Evolutionary conservation across 1,140 invertebrate species (phyloP).

Genomic region (Monomorium pharaonis): DNA sequence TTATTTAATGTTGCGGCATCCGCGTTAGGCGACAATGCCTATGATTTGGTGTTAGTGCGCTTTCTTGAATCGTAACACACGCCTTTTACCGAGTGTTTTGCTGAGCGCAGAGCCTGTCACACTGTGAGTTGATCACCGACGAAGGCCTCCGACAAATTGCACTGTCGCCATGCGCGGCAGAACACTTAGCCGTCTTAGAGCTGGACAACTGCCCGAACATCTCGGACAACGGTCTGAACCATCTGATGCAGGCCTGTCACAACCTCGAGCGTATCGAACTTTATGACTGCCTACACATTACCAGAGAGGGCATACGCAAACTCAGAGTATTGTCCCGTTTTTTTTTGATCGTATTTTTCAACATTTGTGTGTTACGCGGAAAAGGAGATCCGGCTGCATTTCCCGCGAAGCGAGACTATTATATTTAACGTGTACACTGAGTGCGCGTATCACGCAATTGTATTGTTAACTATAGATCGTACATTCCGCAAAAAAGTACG

Average conservation of each 20-base stretch:
- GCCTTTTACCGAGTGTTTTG: neutral
- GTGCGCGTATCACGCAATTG: conserved; percentile 27
- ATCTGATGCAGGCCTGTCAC: conserved; percentile 95
- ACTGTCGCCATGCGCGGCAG: conserved; percentile 95
- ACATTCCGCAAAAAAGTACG: conserved; percentile 23
- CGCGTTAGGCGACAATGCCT: neutral
- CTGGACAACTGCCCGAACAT: conserved; percentile 99
- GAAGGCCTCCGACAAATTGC: conserved; percentile 98
- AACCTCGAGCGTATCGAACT: conserved; percentile 98
- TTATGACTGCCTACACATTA: conserved; percentile 99
- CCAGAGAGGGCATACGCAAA: conserved; percentile 97
- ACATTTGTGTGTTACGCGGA: neutral
- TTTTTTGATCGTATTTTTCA: neutral
- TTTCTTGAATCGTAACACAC: neutral
- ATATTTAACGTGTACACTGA: neutral
- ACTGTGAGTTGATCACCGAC: conserved; percentile 99
- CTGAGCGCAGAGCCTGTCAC: conserved; percentile 94
- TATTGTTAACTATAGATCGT: neutral
- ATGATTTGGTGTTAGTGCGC: neutral
- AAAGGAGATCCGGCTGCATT: neutral
- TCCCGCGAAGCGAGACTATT: conserved; percentile 1
- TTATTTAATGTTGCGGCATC: neutral
- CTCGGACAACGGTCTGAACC: conserved; percentile 98
- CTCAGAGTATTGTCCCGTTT: conserved; percentile 90
- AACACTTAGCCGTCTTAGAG: conserved; percentile 96